Conservation (phyloP, 1,140 invertebrate genomes). For the Rhynchophorus ferrugineus region DNA sequence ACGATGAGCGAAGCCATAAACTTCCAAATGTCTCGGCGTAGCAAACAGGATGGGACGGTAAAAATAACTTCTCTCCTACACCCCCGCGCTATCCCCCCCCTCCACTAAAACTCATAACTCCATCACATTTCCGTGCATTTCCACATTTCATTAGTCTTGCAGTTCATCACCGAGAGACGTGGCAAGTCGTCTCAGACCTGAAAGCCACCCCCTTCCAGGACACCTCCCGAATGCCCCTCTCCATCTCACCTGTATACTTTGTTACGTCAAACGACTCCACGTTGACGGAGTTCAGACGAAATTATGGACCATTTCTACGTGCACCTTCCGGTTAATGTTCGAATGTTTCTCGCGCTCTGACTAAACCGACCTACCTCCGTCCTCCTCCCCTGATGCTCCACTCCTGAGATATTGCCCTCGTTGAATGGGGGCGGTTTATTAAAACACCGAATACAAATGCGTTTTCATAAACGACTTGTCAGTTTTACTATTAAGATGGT, state of each 20-base stretch:
- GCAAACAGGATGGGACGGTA: background rate
- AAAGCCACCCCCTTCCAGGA: no score
- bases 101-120: background rate
- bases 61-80: background rate
- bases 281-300: slow-evolving; percentile 17
- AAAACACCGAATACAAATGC: slow-evolving; percentile 8
- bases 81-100: background rate
- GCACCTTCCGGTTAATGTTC: slow-evolving; percentile 21
- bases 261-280: slow-evolving; percentile 18
- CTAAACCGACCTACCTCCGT: slow-evolving; percentile 1
- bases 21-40: no score
- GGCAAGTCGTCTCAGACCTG: slow-evolving; percentile 16
- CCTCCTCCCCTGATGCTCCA: no score
- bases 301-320: slow-evolving; percentile 24
- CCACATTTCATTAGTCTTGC: slow-evolving; percentile 23
- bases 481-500: no score
- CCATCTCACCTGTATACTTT: slow-evolving; percentile 19
- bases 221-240: background rate
- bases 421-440: slow-evolving; percentile 5
- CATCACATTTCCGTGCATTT: slow-evolving; percentile 17
- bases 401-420: background rate
- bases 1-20: no score
- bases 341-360: slow-evolving; percentile 17
- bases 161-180: slow-evolving; percentile 18
- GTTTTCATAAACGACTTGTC: slow-evolving; percentile 4